A percentile compares a stretch with the other conserved stretches of the same genome.
These are phyloP conservation scores for Meloidogyne chitwoodi DNA, from an alignment of 1,140 invertebrate species.

Conservation along the genomic window DNA sequence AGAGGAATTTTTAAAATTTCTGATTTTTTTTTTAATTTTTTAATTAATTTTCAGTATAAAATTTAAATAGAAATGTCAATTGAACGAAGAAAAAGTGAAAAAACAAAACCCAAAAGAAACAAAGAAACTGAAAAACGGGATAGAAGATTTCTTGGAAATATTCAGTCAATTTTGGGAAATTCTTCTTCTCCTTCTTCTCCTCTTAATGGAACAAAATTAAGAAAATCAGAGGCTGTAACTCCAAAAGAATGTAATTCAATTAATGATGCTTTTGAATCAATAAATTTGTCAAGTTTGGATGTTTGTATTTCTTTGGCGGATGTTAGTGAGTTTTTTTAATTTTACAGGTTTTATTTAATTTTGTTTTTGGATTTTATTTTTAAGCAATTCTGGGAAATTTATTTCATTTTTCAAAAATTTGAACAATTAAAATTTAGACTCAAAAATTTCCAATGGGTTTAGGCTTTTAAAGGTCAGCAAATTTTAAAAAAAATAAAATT, in stretches of 20 bases:
- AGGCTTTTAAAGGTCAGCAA: too few relatives aligned
- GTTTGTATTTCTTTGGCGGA: conserved; percentile 23
- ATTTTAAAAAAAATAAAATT: too few relatives aligned
- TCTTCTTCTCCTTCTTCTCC: neutral
- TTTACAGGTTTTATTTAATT: conserved; percentile 17
- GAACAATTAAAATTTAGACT: too few relatives aligned
- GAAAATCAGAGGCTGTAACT: conserved; percentile 1
- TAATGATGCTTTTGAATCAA: conserved; percentile 18
- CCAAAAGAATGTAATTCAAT: conserved; percentile 14
- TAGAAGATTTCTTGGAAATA: conserved; percentile 16
- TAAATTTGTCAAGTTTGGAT: conserved; percentile 23
- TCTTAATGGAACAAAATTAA: neutral
- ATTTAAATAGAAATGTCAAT: too few relatives aligned
- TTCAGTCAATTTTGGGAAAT: conserved; percentile 13
- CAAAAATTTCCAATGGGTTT: too few relatives aligned
- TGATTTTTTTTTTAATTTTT: too few relatives aligned
- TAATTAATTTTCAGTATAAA: too few relatives aligned
- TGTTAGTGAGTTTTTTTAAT: conserved; percentile 18
- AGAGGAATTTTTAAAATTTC: too few relatives aligned
- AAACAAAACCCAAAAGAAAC: neutral
- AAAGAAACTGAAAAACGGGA: neutral
- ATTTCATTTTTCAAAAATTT: too few relatives aligned
- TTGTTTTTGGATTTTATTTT: neutral
- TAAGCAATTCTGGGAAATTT: neutral
- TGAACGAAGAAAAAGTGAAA: neutral